Evolutionary conservation across 2,888 invertebrate genomes (phyloP), one percentile per base, ranked within the genome.

Genomic region (Drosophila mayaguana): DNA sequence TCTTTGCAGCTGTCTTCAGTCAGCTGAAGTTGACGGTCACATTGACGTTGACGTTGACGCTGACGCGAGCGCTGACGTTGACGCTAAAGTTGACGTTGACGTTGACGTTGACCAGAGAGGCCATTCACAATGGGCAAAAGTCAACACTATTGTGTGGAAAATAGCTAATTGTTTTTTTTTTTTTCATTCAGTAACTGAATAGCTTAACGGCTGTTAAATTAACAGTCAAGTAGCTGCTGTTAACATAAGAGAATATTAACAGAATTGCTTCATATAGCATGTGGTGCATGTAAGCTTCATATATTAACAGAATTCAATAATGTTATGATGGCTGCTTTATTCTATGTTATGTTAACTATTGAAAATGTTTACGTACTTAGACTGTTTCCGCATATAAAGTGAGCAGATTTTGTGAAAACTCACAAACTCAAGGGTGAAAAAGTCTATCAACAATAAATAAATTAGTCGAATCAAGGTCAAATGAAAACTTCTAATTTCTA

Each of bases 51-150:
- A 67, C 40, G 45, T 7, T 60, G 34, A 68, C 48, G 36, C 16
- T 46, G 42, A 43, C 46, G 62, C 14, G 36, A 4, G 28, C 42
- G 56, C 32, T 56, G 50, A 63, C n/a, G 64, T 16, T 51, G 18
- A 42, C 34, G 63, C 38, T 63, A 50, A 68, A 16, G 56, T 12
- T 51, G 32, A 36, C 34, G 55, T 8, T 28, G 28, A 32, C 32
- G 32, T 40, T 63, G 55, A 36, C 66, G 45, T 80, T 81, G 80
- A 73, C 73, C 81, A 62, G 67, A 50, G 38, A 45, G 64, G 45
- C 60, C 62, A 51, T 5, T 4, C 38, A 65, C 54, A 66, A 42
- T 55, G 54, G 48, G 0, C 18, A 14, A 45, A 36, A 28, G 25
- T 53, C 36, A 53, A 53, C 34, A 5, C 25, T n/a, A 25, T 42